Conservation (phyloP, 2,888 invertebrate genomes). For the Drosophila peninsularis region DNA sequence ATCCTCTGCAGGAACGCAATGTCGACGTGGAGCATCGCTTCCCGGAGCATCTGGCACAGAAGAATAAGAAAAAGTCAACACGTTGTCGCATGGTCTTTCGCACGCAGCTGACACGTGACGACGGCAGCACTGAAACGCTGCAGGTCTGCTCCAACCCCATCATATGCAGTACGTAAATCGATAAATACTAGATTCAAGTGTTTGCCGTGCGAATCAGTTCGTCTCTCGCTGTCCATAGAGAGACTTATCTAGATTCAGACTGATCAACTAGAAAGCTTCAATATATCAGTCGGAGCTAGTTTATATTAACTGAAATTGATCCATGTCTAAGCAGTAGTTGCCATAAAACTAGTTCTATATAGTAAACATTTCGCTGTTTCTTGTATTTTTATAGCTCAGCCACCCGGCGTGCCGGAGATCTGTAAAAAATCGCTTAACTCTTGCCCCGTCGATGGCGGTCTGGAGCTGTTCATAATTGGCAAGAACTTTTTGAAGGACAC, state of each 20-base stretch:
- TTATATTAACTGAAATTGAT: neutral
- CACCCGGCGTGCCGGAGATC: conserved; percentile 96
- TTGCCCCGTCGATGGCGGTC: conserved; percentile 91
- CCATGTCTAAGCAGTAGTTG: neutral
- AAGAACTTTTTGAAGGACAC: conserved; percentile 97
- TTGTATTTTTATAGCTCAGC: conserved; percentile 88
- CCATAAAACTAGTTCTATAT: neutral
- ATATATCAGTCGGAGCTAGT: neutral
- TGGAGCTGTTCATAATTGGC: conserved; percentile 94
- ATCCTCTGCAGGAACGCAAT: conserved; percentile 90
- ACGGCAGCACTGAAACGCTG: conserved; percentile 92
- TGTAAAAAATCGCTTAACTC: conserved; percentile 94
- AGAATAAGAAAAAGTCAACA: conserved; percentile 97
- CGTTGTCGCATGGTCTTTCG: conserved; percentile 97
- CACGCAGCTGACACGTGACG: conserved; percentile 91
- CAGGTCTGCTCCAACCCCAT: conserved; percentile 96
- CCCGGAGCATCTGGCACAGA: conserved; percentile 91
- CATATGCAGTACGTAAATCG: conserved; percentile 96
- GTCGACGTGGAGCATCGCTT: conserved; percentile 97
- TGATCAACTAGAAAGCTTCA: too few species aligned
- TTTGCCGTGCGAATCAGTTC: too few species aligned
- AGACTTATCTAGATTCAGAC: too few species aligned
- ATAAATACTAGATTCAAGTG: too few species aligned
- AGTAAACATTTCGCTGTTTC: neutral
- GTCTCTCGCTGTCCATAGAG: too few species aligned